These are phyloP conservation scores for Steinernema feltiae DNA, from an alignment of 1,140 invertebrate species.

Conservation along the genomic window DNA sequence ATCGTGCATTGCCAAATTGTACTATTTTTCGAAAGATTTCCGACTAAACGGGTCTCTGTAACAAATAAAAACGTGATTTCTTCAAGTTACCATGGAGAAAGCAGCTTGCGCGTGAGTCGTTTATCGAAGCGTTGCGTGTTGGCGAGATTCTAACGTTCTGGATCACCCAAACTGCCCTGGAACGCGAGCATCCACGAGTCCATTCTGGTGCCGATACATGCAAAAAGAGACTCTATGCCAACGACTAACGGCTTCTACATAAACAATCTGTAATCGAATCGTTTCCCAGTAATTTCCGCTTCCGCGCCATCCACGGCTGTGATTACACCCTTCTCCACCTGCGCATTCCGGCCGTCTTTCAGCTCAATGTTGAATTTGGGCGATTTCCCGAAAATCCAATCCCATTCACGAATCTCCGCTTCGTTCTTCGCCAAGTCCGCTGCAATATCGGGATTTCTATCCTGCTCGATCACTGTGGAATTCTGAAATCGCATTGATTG, in stretches of 20 bases:
- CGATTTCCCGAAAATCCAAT: neutral
- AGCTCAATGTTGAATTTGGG: neutral
- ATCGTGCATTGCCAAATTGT: constrained; percentile 8
- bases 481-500: neutral
- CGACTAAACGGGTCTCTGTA: constrained; percentile 5
- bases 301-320: neutral
- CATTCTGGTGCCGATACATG: no score
- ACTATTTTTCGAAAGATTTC: neutral
- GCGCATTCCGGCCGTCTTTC: neutral
- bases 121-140: no score
- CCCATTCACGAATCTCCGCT: neutral
- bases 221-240: no score
- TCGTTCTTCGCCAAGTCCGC: neutral
- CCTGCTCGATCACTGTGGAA: neutral
- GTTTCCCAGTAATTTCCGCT: neutral
- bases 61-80: neutral
- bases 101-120: no score
- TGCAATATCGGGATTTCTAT: neutral
- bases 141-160: no score
- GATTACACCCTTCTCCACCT: neutral
- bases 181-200: no score
- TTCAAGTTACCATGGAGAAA: no score
- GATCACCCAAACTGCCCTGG: no score
- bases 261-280: neutral
- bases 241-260: no score